Percentiles rank a stretch among this genome's conserved stretches.
Conservation (phyloP, 2,113 vertebrate species). For the Excalfactoria chinensis region DNA sequence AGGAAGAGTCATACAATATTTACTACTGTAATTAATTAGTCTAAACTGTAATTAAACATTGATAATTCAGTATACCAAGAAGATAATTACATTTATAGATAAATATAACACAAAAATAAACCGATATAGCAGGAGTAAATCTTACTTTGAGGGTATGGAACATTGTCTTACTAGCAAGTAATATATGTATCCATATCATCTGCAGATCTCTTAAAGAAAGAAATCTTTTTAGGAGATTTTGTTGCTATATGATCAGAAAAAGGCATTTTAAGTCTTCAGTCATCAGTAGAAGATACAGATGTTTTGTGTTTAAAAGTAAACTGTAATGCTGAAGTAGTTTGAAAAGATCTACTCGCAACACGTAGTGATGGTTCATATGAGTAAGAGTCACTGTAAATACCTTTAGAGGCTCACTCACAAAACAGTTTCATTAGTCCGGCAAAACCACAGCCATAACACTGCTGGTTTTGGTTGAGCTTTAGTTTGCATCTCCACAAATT, state of each 20-base stretch:
- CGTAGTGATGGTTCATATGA: not conserved
- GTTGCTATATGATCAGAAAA: not conserved
- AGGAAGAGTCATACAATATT: constrained; percentile 19
- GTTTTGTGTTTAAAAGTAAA: not conserved
- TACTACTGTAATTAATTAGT: constrained; percentile 39
- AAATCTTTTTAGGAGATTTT: not conserved
- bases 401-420: not conserved
- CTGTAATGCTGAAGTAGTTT: not conserved
- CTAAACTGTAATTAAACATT: constrained; percentile 44
- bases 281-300: not conserved
- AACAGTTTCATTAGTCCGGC: not conserved
- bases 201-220: not conserved
- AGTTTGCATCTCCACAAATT: not conserved
- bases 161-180: not conserved
- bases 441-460: not conserved
- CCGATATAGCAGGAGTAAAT: not conserved
- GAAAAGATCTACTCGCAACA: not conserved
- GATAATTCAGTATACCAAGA: not conserved
- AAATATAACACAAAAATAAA: constrained; percentile 24
- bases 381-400: not conserved
- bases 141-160: not conserved
- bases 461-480: not conserved
- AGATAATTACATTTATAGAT: not conserved
- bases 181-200: not conserved
- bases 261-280: not conserved